Evolutionary conservation across 35 echinoderm and acorn worm genomes (phyloP).

Genomic region (Lytechinus pictus): DNA sequence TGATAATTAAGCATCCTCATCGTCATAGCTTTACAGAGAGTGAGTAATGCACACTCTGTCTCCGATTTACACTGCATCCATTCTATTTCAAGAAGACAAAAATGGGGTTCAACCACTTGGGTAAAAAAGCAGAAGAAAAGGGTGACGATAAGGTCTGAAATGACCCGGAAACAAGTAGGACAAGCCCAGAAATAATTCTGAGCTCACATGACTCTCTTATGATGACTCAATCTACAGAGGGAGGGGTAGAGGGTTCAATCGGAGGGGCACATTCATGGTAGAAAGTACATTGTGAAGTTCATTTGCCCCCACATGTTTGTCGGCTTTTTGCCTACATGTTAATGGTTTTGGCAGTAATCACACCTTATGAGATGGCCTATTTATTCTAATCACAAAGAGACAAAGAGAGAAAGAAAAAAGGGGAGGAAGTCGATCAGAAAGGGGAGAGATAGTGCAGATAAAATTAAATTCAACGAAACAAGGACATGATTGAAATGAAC

Average conservation of each 20-base stretch:
- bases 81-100: neutral
- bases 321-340: neutral
- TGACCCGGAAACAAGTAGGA: neutral
- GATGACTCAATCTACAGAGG: neutral
- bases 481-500: neutral
- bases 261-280: neutral
- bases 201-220: neutral
- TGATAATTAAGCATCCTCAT: constrained; percentile 2
- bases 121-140: neutral
- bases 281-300: neutral
- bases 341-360: constrained; percentile 10
- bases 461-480: neutral
- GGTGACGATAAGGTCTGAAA: neutral
- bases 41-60: neutral
- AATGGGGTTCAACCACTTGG: neutral
- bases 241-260: neutral
- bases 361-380: neutral
- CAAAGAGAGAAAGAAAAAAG: neutral
- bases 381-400: neutral
- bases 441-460: neutral
- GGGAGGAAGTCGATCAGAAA: neutral
- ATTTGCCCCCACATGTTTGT: neutral
- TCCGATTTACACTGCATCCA: neutral
- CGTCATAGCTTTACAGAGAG: neutral
- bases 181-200: neutral